phyloP scores from a whole-genome alignment of 2,797 vertebrate genomes.

The Semotilus atromaculatus region DNA sequence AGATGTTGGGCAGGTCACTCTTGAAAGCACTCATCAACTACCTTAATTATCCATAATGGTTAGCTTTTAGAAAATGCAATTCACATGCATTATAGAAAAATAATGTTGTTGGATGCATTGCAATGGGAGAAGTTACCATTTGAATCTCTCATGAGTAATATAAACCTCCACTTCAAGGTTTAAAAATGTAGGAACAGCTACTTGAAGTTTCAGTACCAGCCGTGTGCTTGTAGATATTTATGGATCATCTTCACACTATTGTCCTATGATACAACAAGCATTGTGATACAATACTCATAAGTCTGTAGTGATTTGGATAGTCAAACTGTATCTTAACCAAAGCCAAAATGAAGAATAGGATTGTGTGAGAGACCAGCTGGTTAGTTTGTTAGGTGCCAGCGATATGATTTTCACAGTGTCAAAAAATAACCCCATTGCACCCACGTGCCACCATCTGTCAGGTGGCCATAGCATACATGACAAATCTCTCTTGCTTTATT shows the following conservation, averaged over 20 bases:
- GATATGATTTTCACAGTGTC: slow-evolving; percentile 74
- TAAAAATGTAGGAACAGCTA: slow-evolving; percentile 2
- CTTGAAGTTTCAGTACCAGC: slow-evolving; percentile 12
- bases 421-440: slow-evolving; percentile 76
- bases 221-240: slow-evolving; percentile 19
- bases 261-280: slow-evolving; percentile 33
- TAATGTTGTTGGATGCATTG: background rate
- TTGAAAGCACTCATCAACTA: slow-evolving; percentile 28
- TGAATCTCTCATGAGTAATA: slow-evolving; percentile 12
- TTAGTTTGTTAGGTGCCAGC: slow-evolving; percentile 69
- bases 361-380: slow-evolving; percentile 76
- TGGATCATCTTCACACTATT: slow-evolving; percentile 29
- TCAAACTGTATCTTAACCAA: slow-evolving; percentile 35
- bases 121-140: slow-evolving; percentile 18
- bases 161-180: background rate
- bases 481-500: slow-evolving; percentile 30
- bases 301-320: slow-evolving; percentile 42
- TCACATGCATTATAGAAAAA: background rate
- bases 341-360: slow-evolving; percentile 66
- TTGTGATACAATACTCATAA: slow-evolving; percentile 6
- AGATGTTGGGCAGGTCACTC: slow-evolving; percentile 22
- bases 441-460: slow-evolving; percentile 81
- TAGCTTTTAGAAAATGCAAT: slow-evolving; percentile 10
- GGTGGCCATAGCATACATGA: slow-evolving; percentile 63
- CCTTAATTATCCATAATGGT: slow-evolving; percentile 23